phyloP scores from a whole-genome alignment of 2,113 vertebrate genomes.

The Falcunculus frontatus region DNA sequence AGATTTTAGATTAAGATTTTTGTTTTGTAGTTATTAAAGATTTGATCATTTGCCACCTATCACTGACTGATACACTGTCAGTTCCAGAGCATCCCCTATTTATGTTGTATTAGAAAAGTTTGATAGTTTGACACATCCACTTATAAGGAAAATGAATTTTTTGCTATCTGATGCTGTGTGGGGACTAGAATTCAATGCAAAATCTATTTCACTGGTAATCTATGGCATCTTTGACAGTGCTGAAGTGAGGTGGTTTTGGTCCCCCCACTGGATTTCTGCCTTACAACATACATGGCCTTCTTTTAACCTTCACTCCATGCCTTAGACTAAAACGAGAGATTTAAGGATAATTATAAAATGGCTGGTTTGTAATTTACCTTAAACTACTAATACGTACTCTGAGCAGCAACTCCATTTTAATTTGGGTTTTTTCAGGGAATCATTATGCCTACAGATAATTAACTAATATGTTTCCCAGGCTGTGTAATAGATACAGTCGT shows the following conservation, averaged over 20 bases:
- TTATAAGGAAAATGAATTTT: slow-evolving; percentile 28
- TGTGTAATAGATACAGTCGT: not conserved
- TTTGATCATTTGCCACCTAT: slow-evolving; percentile 6
- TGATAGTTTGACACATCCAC: not conserved
- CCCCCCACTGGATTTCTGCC: not conserved
- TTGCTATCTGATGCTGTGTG: not conserved
- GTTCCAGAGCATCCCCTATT: not conserved
- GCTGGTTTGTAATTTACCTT: not conserved
- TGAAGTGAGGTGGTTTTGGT: not conserved
- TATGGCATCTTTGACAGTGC: not conserved
- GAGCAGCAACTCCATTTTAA: not conserved
- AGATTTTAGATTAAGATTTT: slow-evolving; percentile 53
- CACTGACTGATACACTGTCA: not conserved
- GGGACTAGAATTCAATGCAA: not conserved
- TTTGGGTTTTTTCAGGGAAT: not conserved
- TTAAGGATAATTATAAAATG: not conserved
- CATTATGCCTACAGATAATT: slow-evolving; percentile 28
- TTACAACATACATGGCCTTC: not conserved
- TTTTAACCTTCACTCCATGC: not conserved
- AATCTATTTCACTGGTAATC: not conserved
- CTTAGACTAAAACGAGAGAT: not conserved
- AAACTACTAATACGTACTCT: not conserved
- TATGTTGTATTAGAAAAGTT: slow-evolving; percentile 20
- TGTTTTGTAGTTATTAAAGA: slow-evolving; percentile 48
- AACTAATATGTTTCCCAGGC: slow-evolving; percentile 14